A percentile compares a stretch with the other conserved stretches of the same genome.
These are phyloP conservation scores for Vulpes ferrilata DNA, from an alignment of 2,113 vertebrate species.

Conservation along the genomic window DNA sequence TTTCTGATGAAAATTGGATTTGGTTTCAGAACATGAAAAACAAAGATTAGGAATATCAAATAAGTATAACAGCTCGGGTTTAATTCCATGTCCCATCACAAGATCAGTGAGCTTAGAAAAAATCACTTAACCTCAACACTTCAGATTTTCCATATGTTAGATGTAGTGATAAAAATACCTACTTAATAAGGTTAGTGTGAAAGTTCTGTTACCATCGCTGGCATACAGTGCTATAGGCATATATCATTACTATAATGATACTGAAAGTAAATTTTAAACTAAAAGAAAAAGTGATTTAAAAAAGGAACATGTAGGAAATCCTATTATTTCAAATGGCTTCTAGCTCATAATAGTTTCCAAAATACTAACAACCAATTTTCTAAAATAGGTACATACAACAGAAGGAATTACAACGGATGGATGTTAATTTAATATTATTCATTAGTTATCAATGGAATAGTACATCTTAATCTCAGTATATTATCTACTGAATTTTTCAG, in stretches of 20 bases:
- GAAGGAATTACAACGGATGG: background rate
- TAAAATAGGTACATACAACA: background rate
- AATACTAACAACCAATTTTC: background rate
- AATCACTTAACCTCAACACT: background rate
- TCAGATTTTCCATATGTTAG: constrained; percentile 23
- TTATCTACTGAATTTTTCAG: background rate
- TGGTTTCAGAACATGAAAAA: background rate
- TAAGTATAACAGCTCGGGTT: background rate
- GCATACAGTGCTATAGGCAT: background rate
- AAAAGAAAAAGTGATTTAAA: background rate
- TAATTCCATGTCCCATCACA: background rate
- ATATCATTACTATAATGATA: background rate
- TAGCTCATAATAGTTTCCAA: background rate
- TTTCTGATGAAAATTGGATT: background rate
- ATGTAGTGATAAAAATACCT: constrained; percentile 1
- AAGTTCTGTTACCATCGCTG: background rate
- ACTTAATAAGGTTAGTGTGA: background rate
- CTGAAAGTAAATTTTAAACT: background rate
- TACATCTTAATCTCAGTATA: background rate
- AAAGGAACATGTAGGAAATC: background rate
- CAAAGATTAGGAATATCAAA: background rate
- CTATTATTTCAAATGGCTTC: background rate
- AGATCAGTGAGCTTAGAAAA: constrained; percentile 28
- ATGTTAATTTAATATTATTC: background rate
- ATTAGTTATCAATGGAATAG: background rate